These are phyloP conservation scores for Cyclura pinguis DNA, from an alignment of 2,797 vertebrate species.

Conservation along the genomic window DNA sequence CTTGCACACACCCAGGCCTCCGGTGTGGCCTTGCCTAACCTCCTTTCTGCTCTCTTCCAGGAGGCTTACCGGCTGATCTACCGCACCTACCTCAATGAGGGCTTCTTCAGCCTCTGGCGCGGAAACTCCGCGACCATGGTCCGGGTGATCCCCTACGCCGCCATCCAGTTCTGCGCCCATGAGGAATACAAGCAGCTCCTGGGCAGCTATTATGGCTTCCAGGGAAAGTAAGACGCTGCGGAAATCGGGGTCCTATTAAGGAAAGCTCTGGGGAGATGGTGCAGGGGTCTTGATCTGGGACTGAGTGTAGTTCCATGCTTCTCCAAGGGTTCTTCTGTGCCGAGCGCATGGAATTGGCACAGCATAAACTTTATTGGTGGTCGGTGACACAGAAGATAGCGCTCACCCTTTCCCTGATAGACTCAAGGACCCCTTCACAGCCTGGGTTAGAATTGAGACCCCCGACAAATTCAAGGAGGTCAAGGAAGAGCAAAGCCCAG, in stretches of 20 bases:
- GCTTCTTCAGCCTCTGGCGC: slow-evolving; percentile 95
- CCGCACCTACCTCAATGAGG: slow-evolving; percentile 92
- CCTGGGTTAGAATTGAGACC: no score
- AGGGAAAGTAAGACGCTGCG: slow-evolving; percentile 87
- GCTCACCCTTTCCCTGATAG: no score
- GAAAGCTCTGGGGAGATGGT: not conserved
- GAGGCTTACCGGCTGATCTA: slow-evolving; percentile 95
- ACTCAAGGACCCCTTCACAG: no score
- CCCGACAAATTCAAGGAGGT: no score
- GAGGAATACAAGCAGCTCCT: slow-evolving; percentile 95
- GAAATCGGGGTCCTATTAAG: not conserved
- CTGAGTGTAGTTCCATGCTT: no score
- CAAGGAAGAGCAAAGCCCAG: no score
- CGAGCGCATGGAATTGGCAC: no score
- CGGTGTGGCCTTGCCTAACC: not conserved
- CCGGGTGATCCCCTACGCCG: slow-evolving; percentile 94
- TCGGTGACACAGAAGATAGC: no score
- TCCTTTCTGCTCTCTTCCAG: slow-evolving; percentile 70
- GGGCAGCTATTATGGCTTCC: slow-evolving; percentile 91
- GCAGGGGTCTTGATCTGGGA: not conserved
- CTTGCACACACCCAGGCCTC: no score
- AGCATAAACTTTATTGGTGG: no score
- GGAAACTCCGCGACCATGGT: slow-evolving; percentile 99
- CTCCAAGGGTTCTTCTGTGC: no score
- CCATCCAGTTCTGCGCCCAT: slow-evolving; percentile 97